These are phyloP conservation scores for Loxodonta africana DNA, from an alignment of 2,113 vertebrate genomes.

Conservation along the genomic window DNA sequence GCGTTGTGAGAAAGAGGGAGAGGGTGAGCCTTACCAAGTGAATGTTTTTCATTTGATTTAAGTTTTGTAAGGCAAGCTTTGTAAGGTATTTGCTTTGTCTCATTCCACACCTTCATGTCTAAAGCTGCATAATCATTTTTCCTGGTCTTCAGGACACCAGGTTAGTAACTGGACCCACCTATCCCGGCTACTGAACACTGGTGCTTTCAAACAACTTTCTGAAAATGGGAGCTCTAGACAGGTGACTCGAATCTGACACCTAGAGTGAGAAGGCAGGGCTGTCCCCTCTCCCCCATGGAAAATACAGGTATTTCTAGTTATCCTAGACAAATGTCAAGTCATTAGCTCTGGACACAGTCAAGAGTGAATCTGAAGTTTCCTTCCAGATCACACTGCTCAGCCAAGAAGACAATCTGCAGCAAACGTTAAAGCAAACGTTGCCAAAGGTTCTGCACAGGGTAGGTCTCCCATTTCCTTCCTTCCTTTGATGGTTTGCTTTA, in stretches of 20 bases:
- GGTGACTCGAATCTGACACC: constrained; percentile 30
- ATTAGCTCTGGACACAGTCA: constrained; percentile 15
- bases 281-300: background rate
- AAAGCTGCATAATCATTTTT: background rate
- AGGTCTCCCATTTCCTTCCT: background rate
- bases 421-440: background rate
- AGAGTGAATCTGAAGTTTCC: background rate
- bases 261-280: background rate
- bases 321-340: background rate
- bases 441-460: background rate
- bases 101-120: background rate
- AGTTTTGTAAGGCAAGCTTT: background rate
- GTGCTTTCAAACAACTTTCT: background rate
- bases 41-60: background rate
- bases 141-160: background rate
- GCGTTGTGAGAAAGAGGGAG: background rate
- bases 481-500: background rate
- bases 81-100: background rate
- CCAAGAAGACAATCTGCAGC: background rate
- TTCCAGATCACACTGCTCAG: background rate
- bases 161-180: background rate
- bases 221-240: background rate
- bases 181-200: background rate
- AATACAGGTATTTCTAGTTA: background rate
- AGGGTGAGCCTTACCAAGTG: background rate